A percentile compares a stretch with the other conserved stretches of the same genome.
phyloP scores from a whole-genome alignment of 2,113 vertebrate genomes.

The Equus przewalskii region DNA sequence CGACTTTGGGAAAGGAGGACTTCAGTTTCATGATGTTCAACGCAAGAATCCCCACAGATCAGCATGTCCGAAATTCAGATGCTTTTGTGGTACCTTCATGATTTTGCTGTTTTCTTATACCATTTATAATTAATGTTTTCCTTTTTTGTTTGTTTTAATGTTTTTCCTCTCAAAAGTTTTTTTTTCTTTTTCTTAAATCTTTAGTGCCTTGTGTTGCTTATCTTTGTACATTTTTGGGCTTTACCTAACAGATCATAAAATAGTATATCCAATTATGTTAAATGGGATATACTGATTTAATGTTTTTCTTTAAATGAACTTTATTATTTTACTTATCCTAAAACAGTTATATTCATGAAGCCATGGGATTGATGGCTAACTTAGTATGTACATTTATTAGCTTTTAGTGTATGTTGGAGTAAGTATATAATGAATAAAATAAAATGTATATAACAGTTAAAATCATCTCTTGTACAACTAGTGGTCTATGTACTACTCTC shows the following conservation, averaged over 20 bases:
- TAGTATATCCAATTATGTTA: not conserved
- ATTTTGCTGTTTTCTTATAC: slow-evolving; percentile 4
- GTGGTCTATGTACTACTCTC: not conserved
- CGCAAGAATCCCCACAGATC: not conserved
- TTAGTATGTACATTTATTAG: not conserved
- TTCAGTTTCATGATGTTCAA: not conserved
- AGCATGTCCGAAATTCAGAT: not conserved
- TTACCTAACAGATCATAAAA: not conserved
- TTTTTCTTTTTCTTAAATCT: not conserved
- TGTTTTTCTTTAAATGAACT: not conserved
- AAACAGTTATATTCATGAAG: not conserved
- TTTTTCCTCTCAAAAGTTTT: not conserved
- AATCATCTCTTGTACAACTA: not conserved
- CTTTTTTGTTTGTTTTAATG: not conserved
- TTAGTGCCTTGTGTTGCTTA: not conserved
- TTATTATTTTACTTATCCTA: not conserved
- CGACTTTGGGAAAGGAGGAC: not conserved
- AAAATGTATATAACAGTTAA: slow-evolving; percentile 1
- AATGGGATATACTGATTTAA: not conserved
- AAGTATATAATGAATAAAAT: slow-evolving; percentile 22
- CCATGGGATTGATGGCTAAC: not conserved
- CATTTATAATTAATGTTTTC: not conserved
- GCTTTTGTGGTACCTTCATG: not conserved
- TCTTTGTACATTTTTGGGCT: not conserved
- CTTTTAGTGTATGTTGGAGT: not conserved